Base-by-base conservation (phyloP, 2,797 vertebrate genomes). In the Pseudotriccus pelzelni region DNA sequence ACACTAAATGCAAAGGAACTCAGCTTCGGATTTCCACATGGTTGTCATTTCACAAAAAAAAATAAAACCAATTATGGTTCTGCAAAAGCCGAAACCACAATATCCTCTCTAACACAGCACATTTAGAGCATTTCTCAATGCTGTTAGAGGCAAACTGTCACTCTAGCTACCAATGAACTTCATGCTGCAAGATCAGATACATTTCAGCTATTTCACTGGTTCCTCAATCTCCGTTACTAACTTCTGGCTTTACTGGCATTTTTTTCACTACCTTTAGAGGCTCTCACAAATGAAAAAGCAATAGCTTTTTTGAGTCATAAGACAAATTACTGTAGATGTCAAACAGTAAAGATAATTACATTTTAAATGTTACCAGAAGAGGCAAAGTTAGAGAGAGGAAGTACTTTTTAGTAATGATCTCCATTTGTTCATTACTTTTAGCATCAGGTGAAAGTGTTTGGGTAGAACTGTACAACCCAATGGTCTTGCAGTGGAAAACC, bases 31-130 rank as follows among this genome's bases (percentile, higher is more conserved):
- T 59, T 63, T 87, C 66, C 52, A 70, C 9, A 41, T 79, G 67
- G 39, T 44, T 90, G 86, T 90, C 13, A 83, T 96, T 90, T 84
- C 22, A 62, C 58, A 72, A 50, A 84, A 75, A 75, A 63, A 74
- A 60, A 30, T 7, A 60, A 79, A 82, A 43, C 5, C 0, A 11
- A 62, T 75, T 74, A 68, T 2, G 0, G 49, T 39, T 84, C 36
- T 87, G 50, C 62, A 75, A 73, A 95, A 87, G 22, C 55, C 53
- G 44, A 96, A 92, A 5, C 39, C 68, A 69, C 69, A 89, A 50
- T 62, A 73, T 52, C 69, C 23, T 59, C 34, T 58, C 66, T 75
- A 75, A 60, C 20, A 67, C 12, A 62, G 64, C 34, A 10, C 3
- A 0, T 59, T 91, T 56, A 22, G 39, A 60, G 4, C 28, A 27